Conservation (phyloP, 2,797 vertebrate species). For the Pipistrellus pipistrellus region DNA sequence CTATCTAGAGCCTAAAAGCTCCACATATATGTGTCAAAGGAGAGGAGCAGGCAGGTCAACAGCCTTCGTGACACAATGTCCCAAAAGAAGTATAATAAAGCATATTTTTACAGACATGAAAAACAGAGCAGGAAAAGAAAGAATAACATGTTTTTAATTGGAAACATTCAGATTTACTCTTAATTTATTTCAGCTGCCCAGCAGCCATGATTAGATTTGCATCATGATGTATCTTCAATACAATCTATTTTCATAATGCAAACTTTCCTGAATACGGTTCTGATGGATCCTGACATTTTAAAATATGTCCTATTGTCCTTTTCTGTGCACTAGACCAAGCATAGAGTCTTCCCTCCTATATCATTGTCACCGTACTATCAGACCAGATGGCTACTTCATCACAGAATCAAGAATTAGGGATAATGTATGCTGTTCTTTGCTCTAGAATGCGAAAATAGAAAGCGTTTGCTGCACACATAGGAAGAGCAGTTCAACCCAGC, state of each 20-base stretch:
- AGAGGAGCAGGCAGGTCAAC: neutral
- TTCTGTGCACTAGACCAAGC: constrained; percentile 91
- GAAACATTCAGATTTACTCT: constrained; percentile 88
- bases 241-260: constrained; percentile 92
- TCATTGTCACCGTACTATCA: constrained; percentile 91
- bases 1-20: neutral
- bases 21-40: neutral
- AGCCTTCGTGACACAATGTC: constrained; percentile 51
- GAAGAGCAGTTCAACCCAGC: constrained; percentile 86
- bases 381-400: constrained; percentile 93
- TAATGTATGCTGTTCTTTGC: constrained; percentile 92
- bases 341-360: constrained; percentile 89
- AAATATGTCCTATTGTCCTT: constrained; percentile 93
- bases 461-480: constrained; percentile 88
- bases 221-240: constrained; percentile 90
- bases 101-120: constrained; percentile 75
- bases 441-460: constrained; percentile 93
- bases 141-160: constrained; percentile 88
- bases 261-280: constrained; percentile 90
- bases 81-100: constrained; percentile 76
- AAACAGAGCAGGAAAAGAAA: constrained; percentile 79
- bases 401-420: constrained; percentile 91
- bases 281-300: constrained; percentile 92
- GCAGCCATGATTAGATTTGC: constrained; percentile 88
- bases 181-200: constrained; percentile 89